These are phyloP conservation scores for Cheilosia soror DNA, from an alignment of 2,888 invertebrate species.

Conservation along the genomic window DNA sequence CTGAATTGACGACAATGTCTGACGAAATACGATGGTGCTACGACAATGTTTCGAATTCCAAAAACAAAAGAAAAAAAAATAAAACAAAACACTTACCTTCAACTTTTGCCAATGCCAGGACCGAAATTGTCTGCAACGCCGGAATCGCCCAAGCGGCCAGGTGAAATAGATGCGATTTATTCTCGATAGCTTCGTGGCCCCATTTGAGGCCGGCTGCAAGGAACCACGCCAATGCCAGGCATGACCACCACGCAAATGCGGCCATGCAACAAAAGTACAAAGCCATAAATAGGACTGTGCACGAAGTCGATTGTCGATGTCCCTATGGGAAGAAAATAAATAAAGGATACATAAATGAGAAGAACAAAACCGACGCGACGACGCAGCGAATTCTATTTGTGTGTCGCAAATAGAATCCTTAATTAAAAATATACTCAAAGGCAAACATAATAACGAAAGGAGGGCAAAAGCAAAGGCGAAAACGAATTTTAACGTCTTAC, in stretches of 20 bases:
- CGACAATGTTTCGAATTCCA: not conserved
- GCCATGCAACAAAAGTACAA: conserved; percentile 98
- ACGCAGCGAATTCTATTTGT: conserved; percentile 27
- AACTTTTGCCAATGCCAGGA: conserved; percentile 97
- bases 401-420: conserved; percentile 54
- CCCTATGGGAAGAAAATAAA: conserved; percentile 79
- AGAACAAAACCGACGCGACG: conserved; percentile 14
- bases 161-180: conserved; percentile 98
- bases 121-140: conserved; percentile 97
- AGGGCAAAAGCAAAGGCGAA: not conserved
- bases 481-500: conserved; percentile 48
- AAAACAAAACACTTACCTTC: conserved; percentile 87
- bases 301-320: conserved; percentile 85
- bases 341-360: conserved; percentile 22
- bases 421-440: conserved; percentile 55
- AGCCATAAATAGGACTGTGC: conserved; percentile 98
- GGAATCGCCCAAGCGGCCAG: conserved; percentile 99
- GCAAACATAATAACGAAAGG: not conserved
- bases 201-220: conserved; percentile 97
- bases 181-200: conserved; percentile 99
- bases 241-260: conserved; percentile 98
- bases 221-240: conserved; percentile 98
- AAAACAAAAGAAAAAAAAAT: conserved; percentile 1
- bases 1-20: conserved; percentile 56
- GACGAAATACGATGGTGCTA: conserved; percentile 16